Evolutionary conservation across 2,888 invertebrate species (phyloP).

Genomic region (Ophion slaviceki): DNA sequence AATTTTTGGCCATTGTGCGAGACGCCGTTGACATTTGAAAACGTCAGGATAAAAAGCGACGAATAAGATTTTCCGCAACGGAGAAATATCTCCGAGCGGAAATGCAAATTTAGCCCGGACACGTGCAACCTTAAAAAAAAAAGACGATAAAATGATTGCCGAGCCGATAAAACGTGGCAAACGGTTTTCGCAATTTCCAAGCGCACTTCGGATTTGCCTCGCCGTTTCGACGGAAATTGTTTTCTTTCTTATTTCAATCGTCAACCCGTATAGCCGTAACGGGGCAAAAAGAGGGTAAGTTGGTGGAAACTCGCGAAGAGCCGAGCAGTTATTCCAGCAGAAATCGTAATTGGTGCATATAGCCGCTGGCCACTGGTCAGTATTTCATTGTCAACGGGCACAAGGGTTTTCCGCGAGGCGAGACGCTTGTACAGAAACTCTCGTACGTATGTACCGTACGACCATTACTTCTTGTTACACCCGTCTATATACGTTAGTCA

Average conservation of each 20-base stretch:
- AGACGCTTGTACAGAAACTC: conserved; percentile 56
- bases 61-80: background rate
- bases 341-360: conserved; percentile 65
- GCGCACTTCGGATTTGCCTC: conserved; percentile 32
- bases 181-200: conserved; percentile 26
- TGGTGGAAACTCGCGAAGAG: conserved; percentile 21
- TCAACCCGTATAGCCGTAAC: conserved; percentile 1
- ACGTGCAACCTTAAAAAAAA: background rate
- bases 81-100: background rate
- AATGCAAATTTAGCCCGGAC: background rate
- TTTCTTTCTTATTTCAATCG: conserved; percentile 37
- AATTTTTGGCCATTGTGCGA: no score
- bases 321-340: conserved; percentile 37
- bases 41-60: background rate
- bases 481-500: conserved; percentile 28
- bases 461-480: conserved; percentile 63
- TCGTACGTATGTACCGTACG: conserved; percentile 47
- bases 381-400: conserved; percentile 64
- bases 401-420: conserved; percentile 43
- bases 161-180: conserved; percentile 16
- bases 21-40: no score
- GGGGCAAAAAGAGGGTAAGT: conserved; percentile 3
- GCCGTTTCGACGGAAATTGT: background rate
- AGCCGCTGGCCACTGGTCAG: conserved; percentile 56
- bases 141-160: background rate